These are phyloP conservation scores for Coptodon rendalli DNA, from an alignment of 2,113 vertebrate species.

Conservation along the genomic window DNA sequence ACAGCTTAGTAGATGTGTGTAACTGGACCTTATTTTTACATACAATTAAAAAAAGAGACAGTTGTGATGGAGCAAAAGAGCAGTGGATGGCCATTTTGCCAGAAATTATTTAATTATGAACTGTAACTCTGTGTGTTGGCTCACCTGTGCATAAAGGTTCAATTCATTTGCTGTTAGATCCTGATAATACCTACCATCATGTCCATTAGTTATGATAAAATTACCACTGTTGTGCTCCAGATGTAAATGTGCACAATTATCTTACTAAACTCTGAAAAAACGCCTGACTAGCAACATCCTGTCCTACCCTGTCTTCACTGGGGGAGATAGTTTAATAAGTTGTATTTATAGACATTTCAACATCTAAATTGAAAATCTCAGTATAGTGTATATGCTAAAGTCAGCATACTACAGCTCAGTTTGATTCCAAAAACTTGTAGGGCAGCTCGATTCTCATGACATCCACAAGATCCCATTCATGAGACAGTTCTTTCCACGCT, in stretches of 20 bases:
- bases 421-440: neutral
- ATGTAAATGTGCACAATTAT: neutral
- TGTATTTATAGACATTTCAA: neutral
- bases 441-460: neutral
- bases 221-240: neutral
- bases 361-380: neutral
- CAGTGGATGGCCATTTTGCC: neutral
- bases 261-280: neutral
- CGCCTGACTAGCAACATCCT: neutral
- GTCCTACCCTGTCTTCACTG: neutral
- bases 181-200: neutral
- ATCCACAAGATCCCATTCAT: neutral
- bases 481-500: neutral
- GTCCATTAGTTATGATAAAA: neutral
- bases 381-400: neutral
- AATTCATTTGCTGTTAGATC: neutral
- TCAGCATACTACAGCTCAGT: neutral
- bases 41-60: neutral
- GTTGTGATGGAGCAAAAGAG: neutral
- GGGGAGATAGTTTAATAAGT: neutral
- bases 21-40: neutral
- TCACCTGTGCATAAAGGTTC: neutral
- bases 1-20: neutral
- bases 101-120: neutral
- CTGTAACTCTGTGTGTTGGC: neutral